phyloP scores from a whole-genome alignment of 2,888 invertebrate species.

The Pterostichus madidus region DNA sequence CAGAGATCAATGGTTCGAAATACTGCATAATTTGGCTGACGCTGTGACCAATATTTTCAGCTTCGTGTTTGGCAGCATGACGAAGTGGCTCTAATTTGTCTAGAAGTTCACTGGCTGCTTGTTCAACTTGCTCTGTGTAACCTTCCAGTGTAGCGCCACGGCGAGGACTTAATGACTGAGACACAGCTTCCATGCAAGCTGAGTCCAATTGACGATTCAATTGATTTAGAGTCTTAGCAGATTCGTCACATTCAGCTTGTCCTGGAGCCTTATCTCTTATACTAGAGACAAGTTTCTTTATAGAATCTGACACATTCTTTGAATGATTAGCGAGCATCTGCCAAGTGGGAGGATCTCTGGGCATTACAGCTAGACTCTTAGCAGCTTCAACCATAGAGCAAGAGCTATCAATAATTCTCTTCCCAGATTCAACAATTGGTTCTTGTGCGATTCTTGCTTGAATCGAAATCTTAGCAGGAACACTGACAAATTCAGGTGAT shows the following conservation, averaged over 20 bases:
- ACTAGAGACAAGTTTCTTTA: constrained; percentile 94
- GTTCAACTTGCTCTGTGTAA: constrained; percentile 76
- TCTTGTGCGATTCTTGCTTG: constrained; percentile 92
- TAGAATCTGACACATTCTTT: constrained; percentile 97
- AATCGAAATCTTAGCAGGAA: constrained; percentile 93
- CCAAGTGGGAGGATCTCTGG: constrained; percentile 96
- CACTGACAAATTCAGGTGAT: constrained; percentile 94
- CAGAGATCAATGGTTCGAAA: constrained; percentile 91
- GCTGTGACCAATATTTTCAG: constrained; percentile 95
- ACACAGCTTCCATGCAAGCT: constrained; percentile 90
- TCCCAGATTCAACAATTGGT: constrained; percentile 91
- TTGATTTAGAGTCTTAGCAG: constrained; percentile 87
- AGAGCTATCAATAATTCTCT: constrained; percentile 89
- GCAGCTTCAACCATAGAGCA: constrained; percentile 95
- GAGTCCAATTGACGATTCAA: constrained; percentile 91
- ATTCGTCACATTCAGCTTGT: constrained; percentile 94
- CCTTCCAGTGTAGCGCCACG: constrained; percentile 78
- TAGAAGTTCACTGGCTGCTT: constrained; percentile 88
- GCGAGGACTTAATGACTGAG: constrained; percentile 74
- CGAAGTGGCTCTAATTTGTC: constrained; percentile 93
- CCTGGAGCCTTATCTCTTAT: constrained; percentile 98
- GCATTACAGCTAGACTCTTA: constrained; percentile 91
- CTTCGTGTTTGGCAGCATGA: constrained; percentile 91
- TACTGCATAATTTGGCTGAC: constrained; percentile 88
- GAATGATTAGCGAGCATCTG: constrained; percentile 95